Percentiles rank a stretch among this genome's conserved stretches.
These are phyloP conservation scores for Ferdinandea cuprea DNA, from an alignment of 2,888 invertebrate genomes.

Conservation along the genomic window DNA sequence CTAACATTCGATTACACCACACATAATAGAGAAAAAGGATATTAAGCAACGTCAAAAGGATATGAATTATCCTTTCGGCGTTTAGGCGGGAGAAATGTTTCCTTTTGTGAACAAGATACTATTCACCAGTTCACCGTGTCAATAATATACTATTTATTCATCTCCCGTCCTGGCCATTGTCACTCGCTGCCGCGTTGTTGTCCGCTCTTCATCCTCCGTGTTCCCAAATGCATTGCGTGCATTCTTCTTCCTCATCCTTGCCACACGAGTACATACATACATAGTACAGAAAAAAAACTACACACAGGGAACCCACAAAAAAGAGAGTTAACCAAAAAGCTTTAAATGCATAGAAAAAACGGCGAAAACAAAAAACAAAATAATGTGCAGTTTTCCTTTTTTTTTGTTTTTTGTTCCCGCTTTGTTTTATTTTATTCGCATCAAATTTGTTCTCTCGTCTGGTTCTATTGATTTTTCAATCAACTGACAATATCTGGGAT, in stretches of 20 bases:
- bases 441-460: constrained; percentile 80
- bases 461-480: constrained; percentile 83
- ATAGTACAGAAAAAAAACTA: constrained; percentile 42
- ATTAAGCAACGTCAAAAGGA: constrained; percentile 9
- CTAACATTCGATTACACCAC: constrained; percentile 10
- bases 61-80: constrained; percentile 38
- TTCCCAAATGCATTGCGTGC: background rate
- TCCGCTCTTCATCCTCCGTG: constrained; percentile 6
- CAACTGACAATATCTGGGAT: constrained; percentile 60
- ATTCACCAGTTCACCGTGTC: constrained; percentile 68
- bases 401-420: constrained; percentile 50
- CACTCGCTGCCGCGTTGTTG: constrained; percentile 31
- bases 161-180: constrained; percentile 51
- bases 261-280: constrained; percentile 20
- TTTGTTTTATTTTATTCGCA: constrained; percentile 75
- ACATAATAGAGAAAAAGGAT: constrained; percentile 10
- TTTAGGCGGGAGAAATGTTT: constrained; percentile 53
- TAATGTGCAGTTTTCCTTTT: constrained; percentile 68
- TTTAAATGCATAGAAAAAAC: constrained; percentile 72
- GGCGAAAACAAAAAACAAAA: constrained; percentile 57
- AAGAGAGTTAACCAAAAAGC: constrained; percentile 60
- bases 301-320: constrained; percentile 40
- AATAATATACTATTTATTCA: constrained; percentile 62
- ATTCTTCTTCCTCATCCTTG: constrained; percentile 41
- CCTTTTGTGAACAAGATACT: constrained; percentile 29